Evolutionary conservation across 2,113 vertebrate genomes (phyloP).

Genomic region (Lutjanus erythropterus): DNA sequence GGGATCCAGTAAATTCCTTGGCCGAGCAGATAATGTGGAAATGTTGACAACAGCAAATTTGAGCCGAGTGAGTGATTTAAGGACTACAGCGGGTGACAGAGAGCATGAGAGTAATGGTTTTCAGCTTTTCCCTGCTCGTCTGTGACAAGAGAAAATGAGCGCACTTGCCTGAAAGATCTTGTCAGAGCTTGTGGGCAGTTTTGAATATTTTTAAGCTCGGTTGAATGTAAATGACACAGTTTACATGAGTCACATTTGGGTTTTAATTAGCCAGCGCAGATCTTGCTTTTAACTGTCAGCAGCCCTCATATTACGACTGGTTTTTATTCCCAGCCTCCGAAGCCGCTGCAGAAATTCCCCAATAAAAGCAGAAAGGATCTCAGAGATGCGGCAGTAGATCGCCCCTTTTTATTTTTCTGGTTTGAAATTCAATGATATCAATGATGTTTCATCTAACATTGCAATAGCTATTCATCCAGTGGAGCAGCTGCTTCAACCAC

Average conservation of each 20-base stretch:
- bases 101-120: slow-evolving; percentile 61
- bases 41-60: slow-evolving; percentile 82
- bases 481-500: slow-evolving; percentile 67
- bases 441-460: slow-evolving; percentile 64
- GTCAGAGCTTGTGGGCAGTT: slow-evolving; percentile 68
- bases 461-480: slow-evolving; percentile 60
- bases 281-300: slow-evolving; percentile 65
- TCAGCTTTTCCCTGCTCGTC: slow-evolving; percentile 63
- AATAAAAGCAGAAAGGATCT: slow-evolving; percentile 39
- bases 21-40: slow-evolving; percentile 80
- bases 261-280: slow-evolving; percentile 58
- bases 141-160: slow-evolving; percentile 69
- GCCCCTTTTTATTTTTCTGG: slow-evolving; percentile 33
- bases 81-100: slow-evolving; percentile 67
- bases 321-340: slow-evolving; percentile 44
- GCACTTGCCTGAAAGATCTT: slow-evolving; percentile 59
- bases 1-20: slow-evolving; percentile 78
- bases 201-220: slow-evolving; percentile 59
- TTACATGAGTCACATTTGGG: slow-evolving; percentile 59
- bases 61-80: slow-evolving; percentile 79
- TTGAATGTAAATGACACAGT: slow-evolving; percentile 67
- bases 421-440: slow-evolving; percentile 62
- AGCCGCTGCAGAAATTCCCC: slow-evolving; percentile 45
- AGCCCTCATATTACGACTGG: slow-evolving; percentile 26
- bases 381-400: slow-evolving; percentile 36